Evolutionary conservation across 2,113 vertebrate species (phyloP).

Genomic region (Erpornis zantholeuca): DNA sequence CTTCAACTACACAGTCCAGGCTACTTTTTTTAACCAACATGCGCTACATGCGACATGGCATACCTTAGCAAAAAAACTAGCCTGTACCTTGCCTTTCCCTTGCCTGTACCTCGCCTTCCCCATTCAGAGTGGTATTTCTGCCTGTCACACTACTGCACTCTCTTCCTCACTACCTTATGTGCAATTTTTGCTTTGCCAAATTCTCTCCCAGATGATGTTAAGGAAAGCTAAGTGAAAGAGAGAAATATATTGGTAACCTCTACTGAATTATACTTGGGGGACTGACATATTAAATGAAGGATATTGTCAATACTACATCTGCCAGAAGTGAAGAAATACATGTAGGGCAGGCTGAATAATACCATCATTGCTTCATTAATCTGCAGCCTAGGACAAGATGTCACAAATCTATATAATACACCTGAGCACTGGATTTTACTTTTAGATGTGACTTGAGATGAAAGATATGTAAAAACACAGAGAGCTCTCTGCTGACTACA

Average conservation of each 20-base stretch:
- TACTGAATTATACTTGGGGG: background rate
- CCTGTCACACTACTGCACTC: background rate
- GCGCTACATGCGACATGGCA: accelerated
- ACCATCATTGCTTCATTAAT: conserved; percentile 28
- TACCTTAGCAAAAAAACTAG: background rate
- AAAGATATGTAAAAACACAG: conserved; percentile 6
- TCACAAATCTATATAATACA: conserved; percentile 41
- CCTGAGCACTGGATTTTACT: conserved; percentile 20
- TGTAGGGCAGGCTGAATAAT: background rate
- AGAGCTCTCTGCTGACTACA: conserved; percentile 18
- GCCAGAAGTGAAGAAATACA: conserved; percentile 40
- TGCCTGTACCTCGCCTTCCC: background rate
- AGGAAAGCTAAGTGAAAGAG: conserved; percentile 5
- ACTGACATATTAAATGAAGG: conserved; percentile 23
- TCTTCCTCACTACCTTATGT: background rate
- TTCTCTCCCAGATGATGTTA: background rate
- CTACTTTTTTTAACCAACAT: background rate
- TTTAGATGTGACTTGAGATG: conserved; percentile 15
- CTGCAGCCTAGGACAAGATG: background rate
- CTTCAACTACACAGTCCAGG: background rate
- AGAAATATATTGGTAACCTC: background rate
- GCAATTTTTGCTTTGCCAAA: background rate
- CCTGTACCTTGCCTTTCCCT: background rate
- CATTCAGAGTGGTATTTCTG: background rate
- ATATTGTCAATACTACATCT: conserved; percentile 22